A percentile compares a stretch with the other conserved stretches of the same genome.
These are phyloP conservation scores for Microcaecilia unicolor DNA, from an alignment of 2,797 vertebrate species.

Conservation along the genomic window DNA sequence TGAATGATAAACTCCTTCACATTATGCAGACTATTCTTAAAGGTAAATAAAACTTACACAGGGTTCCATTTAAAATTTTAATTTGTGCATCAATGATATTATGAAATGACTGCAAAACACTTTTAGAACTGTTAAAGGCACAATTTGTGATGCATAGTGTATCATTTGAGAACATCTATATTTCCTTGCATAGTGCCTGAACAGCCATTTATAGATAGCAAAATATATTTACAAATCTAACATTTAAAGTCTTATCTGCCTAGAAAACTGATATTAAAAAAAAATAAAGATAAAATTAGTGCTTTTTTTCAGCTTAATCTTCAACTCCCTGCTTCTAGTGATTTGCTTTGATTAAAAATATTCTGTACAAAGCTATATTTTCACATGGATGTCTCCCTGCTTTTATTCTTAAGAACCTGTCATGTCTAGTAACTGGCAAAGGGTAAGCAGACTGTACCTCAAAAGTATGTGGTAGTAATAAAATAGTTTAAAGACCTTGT, in stretches of 20 bases:
- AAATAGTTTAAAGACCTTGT: too few species aligned
- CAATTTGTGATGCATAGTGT: constrained; percentile 75
- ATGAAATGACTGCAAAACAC: constrained; percentile 76
- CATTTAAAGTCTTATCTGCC: constrained; percentile 73
- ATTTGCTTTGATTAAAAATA: constrained; percentile 58
- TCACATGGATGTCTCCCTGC: constrained; percentile 51
- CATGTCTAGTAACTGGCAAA: too few species aligned
- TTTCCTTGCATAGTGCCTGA: constrained; percentile 75
- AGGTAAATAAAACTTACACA: too few species aligned
- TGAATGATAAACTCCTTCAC: too few species aligned
- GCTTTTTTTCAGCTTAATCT: constrained; percentile 84
- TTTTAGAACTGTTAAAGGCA: constrained; percentile 67
- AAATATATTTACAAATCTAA: constrained; percentile 87
- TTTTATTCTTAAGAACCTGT: constrained; percentile 44
- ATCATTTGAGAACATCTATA: constrained; percentile 75
- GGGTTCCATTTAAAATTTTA: too few species aligned
- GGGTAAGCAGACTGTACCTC: constrained; percentile 67
- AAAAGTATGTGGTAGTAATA: constrained; percentile 44
- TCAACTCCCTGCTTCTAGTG: constrained; percentile 61
- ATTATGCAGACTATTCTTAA: too few species aligned
- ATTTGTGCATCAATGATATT: constrained; percentile 81
- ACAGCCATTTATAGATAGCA: constrained; percentile 73
- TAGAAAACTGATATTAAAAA: constrained; percentile 64
- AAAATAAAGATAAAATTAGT: constrained; percentile 86
- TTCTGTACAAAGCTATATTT: constrained; percentile 64